These are phyloP conservation scores for Orchesellides sinensis DNA, from an alignment of 2,888 invertebrate species.

Conservation along the genomic window DNA sequence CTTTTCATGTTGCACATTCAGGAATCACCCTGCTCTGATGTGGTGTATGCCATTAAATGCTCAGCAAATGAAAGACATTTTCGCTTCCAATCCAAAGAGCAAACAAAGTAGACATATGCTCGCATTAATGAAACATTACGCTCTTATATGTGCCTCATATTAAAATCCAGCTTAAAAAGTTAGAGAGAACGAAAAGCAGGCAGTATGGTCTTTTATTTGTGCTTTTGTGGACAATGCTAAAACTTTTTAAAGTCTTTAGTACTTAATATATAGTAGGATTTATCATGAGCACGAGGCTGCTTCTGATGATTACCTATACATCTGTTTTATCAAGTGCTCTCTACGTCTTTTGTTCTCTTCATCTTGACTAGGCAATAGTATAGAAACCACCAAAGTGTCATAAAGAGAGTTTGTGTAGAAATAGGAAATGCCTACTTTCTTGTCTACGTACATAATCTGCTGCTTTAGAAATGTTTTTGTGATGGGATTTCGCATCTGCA, in stretches of 20 bases:
- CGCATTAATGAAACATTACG: too few relatives aligned
- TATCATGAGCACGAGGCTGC: too few relatives aligned
- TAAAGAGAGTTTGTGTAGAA: background rate
- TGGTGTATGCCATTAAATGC: background rate
- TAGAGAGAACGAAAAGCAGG: too few relatives aligned
- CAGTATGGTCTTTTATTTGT: too few relatives aligned
- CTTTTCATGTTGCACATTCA: constrained; percentile 30
- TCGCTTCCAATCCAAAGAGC: background rate
- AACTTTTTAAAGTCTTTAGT: background rate
- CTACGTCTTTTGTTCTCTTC: constrained; percentile 5
- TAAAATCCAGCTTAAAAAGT: too few relatives aligned
- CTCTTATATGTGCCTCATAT: too few relatives aligned
- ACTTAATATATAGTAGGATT: too few relatives aligned
- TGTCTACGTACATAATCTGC: too few relatives aligned
- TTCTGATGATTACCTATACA: constrained; percentile 27
- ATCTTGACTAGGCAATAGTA: background rate
- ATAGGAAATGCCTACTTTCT: too few relatives aligned
- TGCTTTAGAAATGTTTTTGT: background rate
- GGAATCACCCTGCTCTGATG: background rate
- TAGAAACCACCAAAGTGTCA: constrained; percentile 6
- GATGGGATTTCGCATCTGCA: background rate
- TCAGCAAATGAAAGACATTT: constrained; percentile 12
- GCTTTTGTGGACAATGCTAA: too few relatives aligned
- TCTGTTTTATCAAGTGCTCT: constrained; percentile 15
- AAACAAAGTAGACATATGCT: too few relatives aligned